Percentiles rank a stretch among this genome's conserved stretches.
phyloP scores from a whole-genome alignment of 2,113 vertebrate species.

The Bos indicus region DNA sequence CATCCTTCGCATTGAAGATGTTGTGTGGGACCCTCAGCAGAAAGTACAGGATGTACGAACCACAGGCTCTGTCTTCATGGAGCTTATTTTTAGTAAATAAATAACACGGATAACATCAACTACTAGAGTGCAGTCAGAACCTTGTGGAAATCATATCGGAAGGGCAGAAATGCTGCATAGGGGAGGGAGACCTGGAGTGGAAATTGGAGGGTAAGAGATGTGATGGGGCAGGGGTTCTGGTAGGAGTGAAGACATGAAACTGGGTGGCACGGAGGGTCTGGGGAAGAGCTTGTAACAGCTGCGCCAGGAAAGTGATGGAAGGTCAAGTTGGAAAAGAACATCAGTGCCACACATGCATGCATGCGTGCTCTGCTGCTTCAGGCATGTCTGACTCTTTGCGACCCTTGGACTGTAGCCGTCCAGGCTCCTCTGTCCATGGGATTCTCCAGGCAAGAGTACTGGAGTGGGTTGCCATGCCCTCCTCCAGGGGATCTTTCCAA shows the following conservation, averaged over 20 bases:
- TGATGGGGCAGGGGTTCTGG: background rate
- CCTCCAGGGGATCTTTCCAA: no score
- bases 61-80: background rate
- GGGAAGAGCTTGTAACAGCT: background rate
- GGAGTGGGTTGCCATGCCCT: no score
- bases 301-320: background rate
- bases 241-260: no score
- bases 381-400: background rate
- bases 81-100: background rate
- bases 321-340: background rate
- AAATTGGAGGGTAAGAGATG: background rate
- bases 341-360: rapidly evolving
- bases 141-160: background rate
- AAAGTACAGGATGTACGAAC: background rate
- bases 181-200: background rate
- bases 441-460: no score
- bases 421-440: no score
- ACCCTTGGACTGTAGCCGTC: background rate
- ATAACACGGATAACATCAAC: background rate
- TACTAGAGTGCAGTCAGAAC: background rate
- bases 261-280: rapidly evolving
- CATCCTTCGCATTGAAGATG: background rate
- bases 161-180: background rate
- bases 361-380: background rate
- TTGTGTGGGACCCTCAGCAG: background rate